Conservation (phyloP, 2,113 vertebrate genomes). For the Grus americana region DNA sequence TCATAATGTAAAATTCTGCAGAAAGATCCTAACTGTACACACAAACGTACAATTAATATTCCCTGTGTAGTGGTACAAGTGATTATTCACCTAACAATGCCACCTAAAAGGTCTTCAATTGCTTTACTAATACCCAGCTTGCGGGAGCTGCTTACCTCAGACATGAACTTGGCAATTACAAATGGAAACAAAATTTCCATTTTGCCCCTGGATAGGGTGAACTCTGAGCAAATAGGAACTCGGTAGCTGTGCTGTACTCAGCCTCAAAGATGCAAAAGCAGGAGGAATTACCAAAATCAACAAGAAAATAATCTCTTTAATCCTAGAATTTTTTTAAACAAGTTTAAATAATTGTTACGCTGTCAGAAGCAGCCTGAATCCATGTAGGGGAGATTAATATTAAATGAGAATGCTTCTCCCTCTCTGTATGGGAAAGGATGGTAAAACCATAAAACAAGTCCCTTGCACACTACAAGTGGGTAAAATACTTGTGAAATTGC, state of each 20-base stretch:
- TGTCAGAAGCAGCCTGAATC: conserved; percentile 32
- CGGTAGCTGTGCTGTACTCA: background rate
- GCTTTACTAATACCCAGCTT: background rate
- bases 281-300: conserved; percentile 4
- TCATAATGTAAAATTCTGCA: background rate
- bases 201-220: background rate
- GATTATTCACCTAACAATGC: background rate
- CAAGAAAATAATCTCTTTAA: conserved; percentile 42
- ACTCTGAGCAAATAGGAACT: background rate
- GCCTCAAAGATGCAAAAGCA: background rate
- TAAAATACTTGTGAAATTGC: background rate
- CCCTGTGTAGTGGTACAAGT: background rate
- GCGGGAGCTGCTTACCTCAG: background rate
- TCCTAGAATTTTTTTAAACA: conserved; percentile 40
- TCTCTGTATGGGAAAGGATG: background rate
- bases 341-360: conserved; percentile 65
- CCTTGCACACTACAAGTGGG: background rate
- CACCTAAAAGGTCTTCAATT: background rate
- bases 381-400: conserved; percentile 37
- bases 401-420: conserved; percentile 19
- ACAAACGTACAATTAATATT: accelerated
- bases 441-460: background rate
- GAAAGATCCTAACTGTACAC: background rate
- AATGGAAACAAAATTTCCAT: background rate
- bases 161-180: background rate